These are phyloP conservation scores for Upupa epops DNA, from an alignment of 2,113 vertebrate species.

Conservation along the genomic window DNA sequence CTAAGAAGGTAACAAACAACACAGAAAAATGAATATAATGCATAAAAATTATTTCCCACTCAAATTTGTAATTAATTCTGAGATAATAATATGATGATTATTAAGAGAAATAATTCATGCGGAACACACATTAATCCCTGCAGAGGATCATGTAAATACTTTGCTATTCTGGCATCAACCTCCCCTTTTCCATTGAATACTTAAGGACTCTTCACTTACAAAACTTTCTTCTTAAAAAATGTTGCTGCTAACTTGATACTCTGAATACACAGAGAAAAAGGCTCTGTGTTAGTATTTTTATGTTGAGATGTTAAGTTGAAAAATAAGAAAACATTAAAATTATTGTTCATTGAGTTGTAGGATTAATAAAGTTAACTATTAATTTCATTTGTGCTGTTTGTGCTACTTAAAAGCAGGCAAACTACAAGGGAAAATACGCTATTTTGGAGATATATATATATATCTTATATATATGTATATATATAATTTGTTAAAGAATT, in stretches of 20 bases:
- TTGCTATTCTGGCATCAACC: neutral
- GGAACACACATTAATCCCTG: slow-evolving; percentile 7
- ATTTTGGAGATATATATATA: neutral
- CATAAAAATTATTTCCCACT: neutral
- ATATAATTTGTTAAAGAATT: neutral
- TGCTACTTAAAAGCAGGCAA: neutral
- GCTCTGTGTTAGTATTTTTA: neutral
- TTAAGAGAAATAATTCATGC: slow-evolving; percentile 38
- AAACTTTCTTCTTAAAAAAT: neutral
- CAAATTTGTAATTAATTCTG: slow-evolving; percentile 11
- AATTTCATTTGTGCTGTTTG: neutral
- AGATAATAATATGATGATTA: slow-evolving; percentile 15
- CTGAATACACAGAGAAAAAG: neutral
- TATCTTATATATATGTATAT: too few relatives aligned
- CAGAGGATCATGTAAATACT: neutral
- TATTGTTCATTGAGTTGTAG: neutral
- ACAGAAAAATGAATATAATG: neutral
- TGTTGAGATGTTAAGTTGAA: neutral
- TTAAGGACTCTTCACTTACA: neutral
- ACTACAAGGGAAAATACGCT: neutral
- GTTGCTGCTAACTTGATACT: neutral
- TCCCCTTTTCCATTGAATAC: neutral
- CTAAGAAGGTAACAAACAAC: neutral
- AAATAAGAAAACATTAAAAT: neutral
- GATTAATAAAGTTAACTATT: neutral